Evolutionary conservation across 2,797 vertebrate species (phyloP).

Genomic region (Pterois miles): DNA sequence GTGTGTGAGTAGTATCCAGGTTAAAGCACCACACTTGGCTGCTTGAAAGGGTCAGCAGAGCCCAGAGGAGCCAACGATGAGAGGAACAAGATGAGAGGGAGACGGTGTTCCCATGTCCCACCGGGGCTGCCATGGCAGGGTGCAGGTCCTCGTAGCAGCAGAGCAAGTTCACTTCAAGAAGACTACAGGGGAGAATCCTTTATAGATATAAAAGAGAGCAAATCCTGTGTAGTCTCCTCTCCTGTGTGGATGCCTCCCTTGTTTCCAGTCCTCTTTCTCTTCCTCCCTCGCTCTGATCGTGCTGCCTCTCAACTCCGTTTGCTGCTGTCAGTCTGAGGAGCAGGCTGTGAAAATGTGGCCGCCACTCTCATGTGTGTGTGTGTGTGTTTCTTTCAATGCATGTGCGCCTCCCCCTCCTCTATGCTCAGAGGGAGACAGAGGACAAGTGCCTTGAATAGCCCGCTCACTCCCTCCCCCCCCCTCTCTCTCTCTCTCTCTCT

Average conservation of each 20-base stretch:
- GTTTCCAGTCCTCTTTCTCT: slow-evolving; percentile 36
- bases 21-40: slow-evolving; percentile 84
- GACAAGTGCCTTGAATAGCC: slow-evolving; percentile 87
- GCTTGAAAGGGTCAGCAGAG: slow-evolving; percentile 59
- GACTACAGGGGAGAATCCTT: slow-evolving; percentile 45
- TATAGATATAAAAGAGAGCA: slow-evolving; percentile 18
- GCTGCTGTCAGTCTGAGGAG: slow-evolving; percentile 82
- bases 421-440: slow-evolving; percentile 80
- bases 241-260: slow-evolving; percentile 49
- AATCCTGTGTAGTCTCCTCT: slow-evolving; percentile 39
- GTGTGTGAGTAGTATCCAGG: slow-evolving; percentile 88
- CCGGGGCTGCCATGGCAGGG: slow-evolving; percentile 69
- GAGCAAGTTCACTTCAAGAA: slow-evolving; percentile 62
- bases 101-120: slow-evolving; percentile 49
- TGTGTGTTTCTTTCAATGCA: slow-evolving; percentile 62
- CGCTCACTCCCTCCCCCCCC: slow-evolving; percentile 70
- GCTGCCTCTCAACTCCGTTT: slow-evolving; percentile 67
- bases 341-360: slow-evolving; percentile 74
- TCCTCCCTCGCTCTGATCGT: slow-evolving; percentile 32
- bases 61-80: slow-evolving; percentile 63
- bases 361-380: slow-evolving; percentile 52
- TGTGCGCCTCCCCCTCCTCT: slow-evolving; percentile 71
- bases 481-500: slow-evolving; percentile 47
- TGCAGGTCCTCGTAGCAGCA: slow-evolving; percentile 45
- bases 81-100: slow-evolving; percentile 46